These are phyloP conservation scores for Adrianichthys oophorus DNA, from an alignment of 2,797 vertebrate species.

Conservation along the genomic window DNA sequence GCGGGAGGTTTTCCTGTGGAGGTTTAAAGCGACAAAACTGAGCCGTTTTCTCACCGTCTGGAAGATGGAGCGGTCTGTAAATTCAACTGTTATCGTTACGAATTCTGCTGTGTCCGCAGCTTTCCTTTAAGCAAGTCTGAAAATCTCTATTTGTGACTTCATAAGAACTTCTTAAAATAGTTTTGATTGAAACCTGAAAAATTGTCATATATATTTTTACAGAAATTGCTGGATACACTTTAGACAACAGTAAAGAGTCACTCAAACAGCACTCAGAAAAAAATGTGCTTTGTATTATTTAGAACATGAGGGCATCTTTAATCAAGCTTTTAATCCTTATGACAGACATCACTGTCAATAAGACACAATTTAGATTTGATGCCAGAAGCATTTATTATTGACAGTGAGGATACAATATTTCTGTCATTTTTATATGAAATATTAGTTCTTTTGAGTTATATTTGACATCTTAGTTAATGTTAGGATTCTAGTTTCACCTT, in stretches of 20 bases:
- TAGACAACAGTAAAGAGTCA: slow-evolving; percentile 3
- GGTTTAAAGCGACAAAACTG: slow-evolving; percentile 49
- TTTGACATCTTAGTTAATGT: neutral
- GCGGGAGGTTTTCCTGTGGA: slow-evolving; percentile 55
- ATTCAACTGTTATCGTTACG: slow-evolving; percentile 1
- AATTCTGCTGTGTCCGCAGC: neutral
- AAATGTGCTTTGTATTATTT: slow-evolving; percentile 65
- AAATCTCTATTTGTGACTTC: neutral
- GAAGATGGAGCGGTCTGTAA: slow-evolving; percentile 9
- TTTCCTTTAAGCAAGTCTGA: neutral
- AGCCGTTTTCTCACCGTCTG: slow-evolving; percentile 34
- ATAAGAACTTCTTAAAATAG: no score
- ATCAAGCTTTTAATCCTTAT: slow-evolving; percentile 76
- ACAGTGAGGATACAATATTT: neutral
- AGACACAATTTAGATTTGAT: slow-evolving; percentile 59
- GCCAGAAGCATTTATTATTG: neutral
- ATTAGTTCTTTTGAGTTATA: neutral
- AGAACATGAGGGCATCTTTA: slow-evolving; percentile 70
- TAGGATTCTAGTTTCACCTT: slow-evolving; percentile 7
- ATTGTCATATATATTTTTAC: neutral
- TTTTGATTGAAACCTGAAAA: no score
- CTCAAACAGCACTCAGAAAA: slow-evolving; percentile 33
- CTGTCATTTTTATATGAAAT: neutral
- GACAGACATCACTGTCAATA: slow-evolving; percentile 75
- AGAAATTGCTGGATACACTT: neutral